These are phyloP conservation scores for Archips crataeganus DNA, from an alignment of 2,888 invertebrate genomes.

Conservation along the genomic window DNA sequence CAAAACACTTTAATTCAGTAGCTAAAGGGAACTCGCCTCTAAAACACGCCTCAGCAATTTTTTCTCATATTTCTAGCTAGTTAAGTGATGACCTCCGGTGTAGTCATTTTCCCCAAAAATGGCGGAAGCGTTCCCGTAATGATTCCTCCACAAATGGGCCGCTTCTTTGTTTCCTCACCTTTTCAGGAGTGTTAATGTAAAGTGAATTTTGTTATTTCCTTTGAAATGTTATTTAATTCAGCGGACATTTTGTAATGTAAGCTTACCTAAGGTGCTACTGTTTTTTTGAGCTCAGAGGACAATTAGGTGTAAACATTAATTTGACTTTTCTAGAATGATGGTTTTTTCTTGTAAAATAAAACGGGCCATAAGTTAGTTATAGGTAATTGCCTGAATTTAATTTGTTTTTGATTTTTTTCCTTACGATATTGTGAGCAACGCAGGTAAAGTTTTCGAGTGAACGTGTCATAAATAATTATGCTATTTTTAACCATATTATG, in stretches of 20 bases:
- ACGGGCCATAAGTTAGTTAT: no score
- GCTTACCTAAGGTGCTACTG: background rate
- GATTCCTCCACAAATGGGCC: constrained; percentile 22
- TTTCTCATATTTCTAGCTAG: constrained; percentile 24
- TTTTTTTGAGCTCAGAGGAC: background rate
- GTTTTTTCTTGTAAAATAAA: no score
- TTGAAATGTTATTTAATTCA: constrained; percentile 10
- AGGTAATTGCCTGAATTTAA: no score
- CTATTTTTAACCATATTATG: no score
- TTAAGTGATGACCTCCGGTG: constrained; percentile 20
- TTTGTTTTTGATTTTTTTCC: no score
- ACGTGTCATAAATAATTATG: no score
- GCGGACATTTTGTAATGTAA: background rate
- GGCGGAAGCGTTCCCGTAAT: constrained; percentile 22
- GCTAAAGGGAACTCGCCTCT: background rate
- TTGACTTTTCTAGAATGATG: background rate
- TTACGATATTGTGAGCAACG: no score
- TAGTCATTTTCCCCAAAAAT: constrained; percentile 3
- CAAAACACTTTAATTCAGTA: background rate
- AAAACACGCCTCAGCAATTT: constrained; percentile 12
- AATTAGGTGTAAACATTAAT: background rate
- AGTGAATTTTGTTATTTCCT: constrained; percentile 23
- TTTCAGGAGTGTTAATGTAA: constrained; percentile 23
- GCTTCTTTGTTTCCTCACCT: constrained; percentile 17
- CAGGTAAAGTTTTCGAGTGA: no score